phyloP scores from a whole-genome alignment of 2,797 vertebrate species.

The Chromis chromis region DNA sequence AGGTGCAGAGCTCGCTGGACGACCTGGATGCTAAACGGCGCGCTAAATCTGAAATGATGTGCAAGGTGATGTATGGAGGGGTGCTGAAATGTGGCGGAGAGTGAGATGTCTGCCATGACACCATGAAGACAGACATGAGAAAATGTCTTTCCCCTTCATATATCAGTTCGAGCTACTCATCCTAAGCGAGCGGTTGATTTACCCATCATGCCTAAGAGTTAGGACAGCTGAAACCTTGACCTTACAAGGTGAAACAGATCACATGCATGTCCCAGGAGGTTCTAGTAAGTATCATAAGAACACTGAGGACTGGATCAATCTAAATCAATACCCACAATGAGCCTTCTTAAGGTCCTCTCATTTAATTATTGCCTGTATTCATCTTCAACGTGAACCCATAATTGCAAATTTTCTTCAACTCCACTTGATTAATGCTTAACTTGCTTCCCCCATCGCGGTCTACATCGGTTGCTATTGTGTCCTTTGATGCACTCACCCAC shows the following conservation, averaged over 20 bases:
- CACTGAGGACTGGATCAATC: constrained; percentile 66
- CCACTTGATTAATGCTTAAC: constrained; percentile 45
- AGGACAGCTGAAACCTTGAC: constrained; percentile 44
- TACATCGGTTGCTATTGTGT: constrained; percentile 53
- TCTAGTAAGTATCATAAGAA: constrained; percentile 48
- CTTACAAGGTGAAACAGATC: constrained; percentile 61
- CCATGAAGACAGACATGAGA: constrained; percentile 18
- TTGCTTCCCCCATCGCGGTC: constrained; percentile 8
- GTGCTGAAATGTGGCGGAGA: neutral
- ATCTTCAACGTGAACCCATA: constrained; percentile 28
- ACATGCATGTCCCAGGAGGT: constrained; percentile 38
- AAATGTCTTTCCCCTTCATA: constrained; percentile 7
- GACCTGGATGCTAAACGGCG: constrained; percentile 66
- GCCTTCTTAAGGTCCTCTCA: constrained; percentile 34
- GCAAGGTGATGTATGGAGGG: constrained; percentile 23
- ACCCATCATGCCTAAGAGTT: constrained; percentile 4
- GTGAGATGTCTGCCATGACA: neutral
- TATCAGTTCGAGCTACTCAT: constrained; percentile 10
- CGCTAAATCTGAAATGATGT: constrained; percentile 53
- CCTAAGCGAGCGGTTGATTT: constrained; percentile 39
- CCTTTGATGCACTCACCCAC: constrained; percentile 16
- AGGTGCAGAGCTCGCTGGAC: constrained; percentile 1
- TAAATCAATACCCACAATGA: constrained; percentile 67
- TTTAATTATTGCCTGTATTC: constrained; percentile 38
- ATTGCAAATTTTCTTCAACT: constrained; percentile 24